Evolutionary conservation across 1,140 invertebrate species (phyloP).

Genomic region (Tetramorium simillimum): DNA sequence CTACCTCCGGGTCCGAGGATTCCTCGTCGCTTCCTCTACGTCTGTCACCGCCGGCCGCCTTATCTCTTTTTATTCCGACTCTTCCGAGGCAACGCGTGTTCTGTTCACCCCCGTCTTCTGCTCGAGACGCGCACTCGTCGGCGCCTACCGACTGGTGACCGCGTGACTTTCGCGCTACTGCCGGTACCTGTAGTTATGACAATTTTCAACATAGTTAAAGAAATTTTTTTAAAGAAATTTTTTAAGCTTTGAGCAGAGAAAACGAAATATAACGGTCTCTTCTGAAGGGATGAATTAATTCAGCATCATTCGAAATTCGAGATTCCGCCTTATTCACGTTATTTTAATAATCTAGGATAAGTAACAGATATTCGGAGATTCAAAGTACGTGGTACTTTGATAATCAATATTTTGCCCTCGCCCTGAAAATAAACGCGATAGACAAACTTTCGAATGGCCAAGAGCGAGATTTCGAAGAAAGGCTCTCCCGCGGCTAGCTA

Average conservation of each 20-base stretch:
- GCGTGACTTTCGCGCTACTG: neutral
- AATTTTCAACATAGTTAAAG: neutral
- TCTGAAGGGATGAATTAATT: neutral
- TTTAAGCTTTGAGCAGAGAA: neutral
- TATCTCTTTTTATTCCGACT: neutral
- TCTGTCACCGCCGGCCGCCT: neutral
- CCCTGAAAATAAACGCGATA: neutral
- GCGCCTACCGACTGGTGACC: neutral
- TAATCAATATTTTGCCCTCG: neutral
- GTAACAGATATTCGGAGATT: neutral
- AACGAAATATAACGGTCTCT: neutral
- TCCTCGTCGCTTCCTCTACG: neutral
- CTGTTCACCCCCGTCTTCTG: neutral
- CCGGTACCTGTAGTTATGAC: neutral
- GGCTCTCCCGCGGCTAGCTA: constrained; percentile 47
- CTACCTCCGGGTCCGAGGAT: constrained; percentile 38
- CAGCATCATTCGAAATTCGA: neutral
- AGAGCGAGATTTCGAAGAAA: neutral
- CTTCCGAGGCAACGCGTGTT: neutral
- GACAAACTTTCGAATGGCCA: neutral
- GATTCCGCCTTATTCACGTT: neutral
- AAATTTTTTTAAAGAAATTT: neutral
- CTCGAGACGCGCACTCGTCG: neutral
- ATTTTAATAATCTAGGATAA: neutral
- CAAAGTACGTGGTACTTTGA: neutral